A percentile compares a stretch with the other conserved stretches of the same genome.
Evolutionary conservation across 2,888 invertebrate species (phyloP).

Genomic region (Metallyticus violacea): DNA sequence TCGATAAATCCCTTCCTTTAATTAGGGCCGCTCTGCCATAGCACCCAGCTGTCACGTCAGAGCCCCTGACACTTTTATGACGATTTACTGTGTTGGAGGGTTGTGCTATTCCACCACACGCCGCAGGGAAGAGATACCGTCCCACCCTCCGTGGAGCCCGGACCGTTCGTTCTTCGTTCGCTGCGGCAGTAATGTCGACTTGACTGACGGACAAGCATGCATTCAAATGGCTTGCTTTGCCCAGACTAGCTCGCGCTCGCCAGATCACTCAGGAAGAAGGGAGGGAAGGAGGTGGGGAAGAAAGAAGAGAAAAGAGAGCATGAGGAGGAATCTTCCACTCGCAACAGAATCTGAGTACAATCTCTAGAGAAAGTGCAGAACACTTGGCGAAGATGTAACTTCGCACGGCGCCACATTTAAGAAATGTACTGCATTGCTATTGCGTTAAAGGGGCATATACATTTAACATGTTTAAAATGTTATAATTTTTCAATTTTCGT

Average conservation of each 20-base stretch:
- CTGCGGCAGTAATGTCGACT: conserved; percentile 44
- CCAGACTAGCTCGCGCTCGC: background rate
- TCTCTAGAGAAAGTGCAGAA: background rate
- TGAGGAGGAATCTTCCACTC: background rate
- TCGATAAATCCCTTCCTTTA: conserved; percentile 51
- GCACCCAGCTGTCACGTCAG: conserved; percentile 61
- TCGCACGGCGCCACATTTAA: background rate
- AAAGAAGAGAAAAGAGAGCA: background rate
- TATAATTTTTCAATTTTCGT: too few relatives aligned
- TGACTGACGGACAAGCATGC: conserved; percentile 73
- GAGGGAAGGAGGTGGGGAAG: background rate
- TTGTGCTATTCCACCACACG: background rate
- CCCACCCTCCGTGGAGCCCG: conserved; percentile 37
- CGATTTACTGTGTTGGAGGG: conserved; percentile 51
- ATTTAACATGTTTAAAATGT: too few relatives aligned
- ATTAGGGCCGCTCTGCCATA: conserved; percentile 41
- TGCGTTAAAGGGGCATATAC: too few relatives aligned
- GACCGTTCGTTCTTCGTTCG: conserved; percentile 23
- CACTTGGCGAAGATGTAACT: background rate
- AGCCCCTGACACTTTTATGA: conserved; percentile 69
- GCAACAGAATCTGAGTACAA: background rate
- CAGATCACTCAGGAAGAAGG: background rate
- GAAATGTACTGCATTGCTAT: too few relatives aligned
- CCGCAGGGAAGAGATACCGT: conserved; percentile 31
- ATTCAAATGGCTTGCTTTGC: conserved; percentile 71